A percentile compares a stretch with the other conserved stretches of the same genome.
These are phyloP conservation scores for Scleropages formosus DNA, from an alignment of 2,797 vertebrate species.

Conservation along the genomic window DNA sequence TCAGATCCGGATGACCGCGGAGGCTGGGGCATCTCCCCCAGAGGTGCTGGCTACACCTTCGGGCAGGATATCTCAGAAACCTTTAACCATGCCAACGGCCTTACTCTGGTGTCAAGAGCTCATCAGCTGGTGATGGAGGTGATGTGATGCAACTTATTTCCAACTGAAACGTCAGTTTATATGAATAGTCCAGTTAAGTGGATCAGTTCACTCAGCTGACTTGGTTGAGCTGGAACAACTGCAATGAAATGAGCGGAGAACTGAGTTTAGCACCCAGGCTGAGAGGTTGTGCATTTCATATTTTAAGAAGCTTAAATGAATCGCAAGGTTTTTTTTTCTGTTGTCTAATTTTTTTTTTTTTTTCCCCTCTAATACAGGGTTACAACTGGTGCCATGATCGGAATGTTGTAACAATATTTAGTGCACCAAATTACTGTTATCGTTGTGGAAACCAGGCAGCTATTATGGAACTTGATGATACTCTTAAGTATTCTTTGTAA, in stretches of 20 bases:
- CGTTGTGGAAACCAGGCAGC: constrained; percentile 98
- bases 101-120: constrained; percentile 93
- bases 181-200: background rate
- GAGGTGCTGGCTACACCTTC: constrained; percentile 95
- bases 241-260: background rate
- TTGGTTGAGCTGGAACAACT: background rate
- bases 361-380: constrained; percentile 66
- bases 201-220: background rate
- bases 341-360: background rate
- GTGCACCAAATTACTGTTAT: constrained; percentile 96
- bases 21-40: constrained; percentile 94
- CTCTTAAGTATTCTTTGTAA: constrained; percentile 98
- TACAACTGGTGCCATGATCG: constrained; percentile 98
- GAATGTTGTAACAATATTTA: constrained; percentile 98
- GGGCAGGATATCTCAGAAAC: constrained; percentile 97
- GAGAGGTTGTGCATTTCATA: too few relatives aligned
- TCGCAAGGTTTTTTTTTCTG: background rate
- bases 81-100: constrained; percentile 94
- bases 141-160: constrained; percentile 31
- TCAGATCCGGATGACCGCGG: constrained; percentile 96
- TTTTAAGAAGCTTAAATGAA: too few relatives aligned
- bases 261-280: too few relatives aligned
- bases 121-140: constrained; percentile 99
- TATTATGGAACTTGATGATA: constrained; percentile 98
- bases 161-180: background rate